Evolutionary conservation across 2,888 invertebrate species (phyloP).

Genomic region (Tubiluchus corallicola): DNA sequence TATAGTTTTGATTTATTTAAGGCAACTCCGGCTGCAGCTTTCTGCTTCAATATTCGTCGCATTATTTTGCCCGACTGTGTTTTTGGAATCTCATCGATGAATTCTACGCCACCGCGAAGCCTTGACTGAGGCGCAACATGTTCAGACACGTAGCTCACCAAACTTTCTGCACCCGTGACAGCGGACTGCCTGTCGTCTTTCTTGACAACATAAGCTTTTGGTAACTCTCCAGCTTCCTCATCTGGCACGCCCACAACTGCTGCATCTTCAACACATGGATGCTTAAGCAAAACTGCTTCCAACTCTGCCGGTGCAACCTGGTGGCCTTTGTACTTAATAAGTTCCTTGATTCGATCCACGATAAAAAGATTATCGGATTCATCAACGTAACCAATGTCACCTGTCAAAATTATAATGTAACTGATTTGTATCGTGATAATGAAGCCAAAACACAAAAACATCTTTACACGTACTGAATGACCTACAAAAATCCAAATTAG

Average conservation of each 20-base stretch:
- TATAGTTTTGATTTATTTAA: no score
- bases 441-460: no score
- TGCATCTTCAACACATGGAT: slow-evolving; percentile 49
- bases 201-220: slow-evolving; percentile 50
- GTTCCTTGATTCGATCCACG: slow-evolving; percentile 66
- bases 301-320: slow-evolving; percentile 78
- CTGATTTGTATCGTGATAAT: no score
- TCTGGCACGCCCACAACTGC: slow-evolving; percentile 63
- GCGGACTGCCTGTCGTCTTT: slow-evolving; percentile 33
- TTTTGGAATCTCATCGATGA: slow-evolving; percentile 49
- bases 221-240: slow-evolving; percentile 47
- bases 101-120: slow-evolving; percentile 48
- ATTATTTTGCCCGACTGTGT: slow-evolving; percentile 56
- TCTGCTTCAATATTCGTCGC: slow-evolving; percentile 34
- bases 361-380: slow-evolving; percentile 54
- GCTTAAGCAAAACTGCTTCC: slow-evolving; percentile 52
- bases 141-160: slow-evolving; percentile 48
- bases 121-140: slow-evolving; percentile 57
- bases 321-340: slow-evolving; percentile 74
- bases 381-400: slow-evolving; percentile 66
- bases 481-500: no score
- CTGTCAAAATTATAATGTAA: no score
- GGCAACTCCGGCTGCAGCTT: no score
- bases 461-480: no score
- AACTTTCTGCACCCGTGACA: no score